phyloP scores from a whole-genome alignment of 1,140 invertebrate species.

The Drosophila ficusphila region DNA sequence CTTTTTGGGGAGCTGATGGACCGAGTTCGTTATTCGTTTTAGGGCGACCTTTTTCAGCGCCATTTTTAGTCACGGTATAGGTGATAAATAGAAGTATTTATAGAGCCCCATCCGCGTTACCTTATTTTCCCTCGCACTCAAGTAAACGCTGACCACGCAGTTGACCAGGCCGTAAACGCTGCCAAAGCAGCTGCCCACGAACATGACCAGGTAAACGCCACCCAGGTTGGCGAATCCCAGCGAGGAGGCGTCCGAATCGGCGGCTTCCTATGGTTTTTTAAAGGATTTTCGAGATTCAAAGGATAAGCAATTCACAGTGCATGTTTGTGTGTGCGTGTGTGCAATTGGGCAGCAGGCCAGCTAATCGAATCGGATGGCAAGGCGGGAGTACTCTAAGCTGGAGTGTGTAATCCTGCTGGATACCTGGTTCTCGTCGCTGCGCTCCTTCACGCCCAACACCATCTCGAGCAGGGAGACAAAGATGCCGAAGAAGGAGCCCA shows the following conservation, averaged over 20 bases:
- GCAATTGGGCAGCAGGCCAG: slow-evolving; percentile 28
- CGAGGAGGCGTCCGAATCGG: slow-evolving; percentile 84
- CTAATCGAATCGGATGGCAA: slow-evolving; percentile 39
- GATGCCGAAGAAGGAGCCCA: slow-evolving; percentile 84
- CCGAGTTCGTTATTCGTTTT: slow-evolving; percentile 45
- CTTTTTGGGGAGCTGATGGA: slow-evolving; percentile 26
- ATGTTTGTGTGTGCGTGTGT: slow-evolving; percentile 12
- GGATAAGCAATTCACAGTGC: slow-evolving; percentile 23
- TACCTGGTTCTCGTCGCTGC: slow-evolving; percentile 79
- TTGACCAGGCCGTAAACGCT: slow-evolving; percentile 76
- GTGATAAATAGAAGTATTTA: slow-evolving; percentile 55
- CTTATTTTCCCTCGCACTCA: slow-evolving; percentile 74
- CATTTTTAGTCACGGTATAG: slow-evolving; percentile 62
- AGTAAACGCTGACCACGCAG: slow-evolving; percentile 66
- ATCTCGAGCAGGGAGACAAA: slow-evolving; percentile 84
- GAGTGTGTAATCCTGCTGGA: background rate
- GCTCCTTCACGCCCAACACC: slow-evolving; percentile 78
- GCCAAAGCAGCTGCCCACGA: slow-evolving; percentile 86
- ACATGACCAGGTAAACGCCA: slow-evolving; percentile 96
- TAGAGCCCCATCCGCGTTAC: slow-evolving; percentile 53
- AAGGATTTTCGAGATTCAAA: slow-evolving; percentile 27
- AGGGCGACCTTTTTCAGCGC: slow-evolving; percentile 46
- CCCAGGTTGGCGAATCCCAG: slow-evolving; percentile 96
- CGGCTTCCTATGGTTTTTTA: slow-evolving; percentile 45
- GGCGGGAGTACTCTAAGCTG: slow-evolving; percentile 1